Base-by-base conservation (phyloP, 2,113 vertebrate species). In the Tragelaphus buxtoni region DNA sequence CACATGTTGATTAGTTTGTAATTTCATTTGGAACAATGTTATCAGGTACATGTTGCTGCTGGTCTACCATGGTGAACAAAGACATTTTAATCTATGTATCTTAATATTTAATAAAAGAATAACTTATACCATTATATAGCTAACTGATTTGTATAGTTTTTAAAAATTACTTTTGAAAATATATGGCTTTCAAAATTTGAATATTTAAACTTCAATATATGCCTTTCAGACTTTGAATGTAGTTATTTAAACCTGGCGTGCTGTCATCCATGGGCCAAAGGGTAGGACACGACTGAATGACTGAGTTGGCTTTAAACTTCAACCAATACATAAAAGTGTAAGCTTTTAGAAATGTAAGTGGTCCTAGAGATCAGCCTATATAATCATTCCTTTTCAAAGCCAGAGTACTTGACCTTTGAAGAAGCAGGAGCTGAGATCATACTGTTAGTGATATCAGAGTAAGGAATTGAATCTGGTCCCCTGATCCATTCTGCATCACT, bases 21-120 rank as follows among this genome's bases (percentile, higher is more conserved):
- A 58, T 9, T 30, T 91, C 10, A 80, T 65, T 63, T 95, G 91
- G 55, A 96, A 51, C 30, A 87, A 3, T 91, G 72, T 95, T 91
- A 56, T 85, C 90, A 97, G 98, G 92, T 76, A 24, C 90, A 13
- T 96, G 88, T 60, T 82, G 49, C 92, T 98, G 12, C 26, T 89
- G 5, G 92, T 86, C n/a, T 65, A 32, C 32, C 77, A 17, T 74
- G 93, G 60, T 55, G 11, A 76, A 85, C 24, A 76, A 91, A 86
- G 39, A 95, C 61, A 86, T 80, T 32, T 69, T 20, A 81, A 86
- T 56, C 87, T 11, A 32, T 85, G 28, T 72, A 18, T 96, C 35
- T 84, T 94, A 85, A 96, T 91, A 69, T 14, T 93, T 96, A 91
- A 69, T 93, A 65, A 95, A 72, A 94, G 49, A 88, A 61, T 45